Percentiles rank a stretch among this genome's conserved stretches.
These are phyloP conservation scores for Diplodus puntazzo DNA, from an alignment of 2,797 vertebrate species.

Conservation along the genomic window DNA sequence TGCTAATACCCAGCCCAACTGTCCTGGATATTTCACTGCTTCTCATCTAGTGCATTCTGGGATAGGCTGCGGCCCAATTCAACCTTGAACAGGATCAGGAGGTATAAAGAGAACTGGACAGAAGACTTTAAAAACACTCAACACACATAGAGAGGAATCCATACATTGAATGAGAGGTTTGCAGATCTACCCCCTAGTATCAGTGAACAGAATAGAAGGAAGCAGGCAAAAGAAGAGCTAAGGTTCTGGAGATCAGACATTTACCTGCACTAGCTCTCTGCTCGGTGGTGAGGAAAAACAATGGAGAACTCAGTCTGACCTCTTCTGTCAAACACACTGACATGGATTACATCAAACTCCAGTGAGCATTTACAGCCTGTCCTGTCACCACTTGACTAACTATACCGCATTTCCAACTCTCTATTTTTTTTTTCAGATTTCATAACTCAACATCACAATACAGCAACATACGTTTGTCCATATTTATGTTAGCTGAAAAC, in stretches of 20 bases:
- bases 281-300: slow-evolving; percentile 70
- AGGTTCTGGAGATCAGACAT: slow-evolving; percentile 40
- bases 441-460: neutral
- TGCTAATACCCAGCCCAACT: too few species aligned
- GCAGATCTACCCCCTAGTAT: slow-evolving; percentile 12
- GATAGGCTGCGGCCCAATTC: too few species aligned
- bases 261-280: slow-evolving; percentile 59
- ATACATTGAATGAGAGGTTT: neutral
- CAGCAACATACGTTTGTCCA: neutral
- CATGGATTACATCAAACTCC: slow-evolving; percentile 60
- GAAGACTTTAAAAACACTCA: neutral
- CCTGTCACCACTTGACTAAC: neutral
- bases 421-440: neutral
- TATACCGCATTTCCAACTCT: slow-evolving; percentile 4
- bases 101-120: neutral
- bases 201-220: slow-evolving; percentile 36
- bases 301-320: slow-evolving; percentile 52
- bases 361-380: slow-evolving; percentile 36
- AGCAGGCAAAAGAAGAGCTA: slow-evolving; percentile 38
- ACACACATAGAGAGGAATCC: neutral
- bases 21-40: neutral
- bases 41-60: neutral
- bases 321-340: slow-evolving; percentile 65
- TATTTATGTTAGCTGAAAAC: slow-evolving; percentile 23
- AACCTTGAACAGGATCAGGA: slow-evolving; percentile 1